Evolutionary conservation across 1,140 invertebrate species (phyloP), one percentile per base, ranked within the genome.

Genomic region (Pogonomyrmex barbatus): DNA sequence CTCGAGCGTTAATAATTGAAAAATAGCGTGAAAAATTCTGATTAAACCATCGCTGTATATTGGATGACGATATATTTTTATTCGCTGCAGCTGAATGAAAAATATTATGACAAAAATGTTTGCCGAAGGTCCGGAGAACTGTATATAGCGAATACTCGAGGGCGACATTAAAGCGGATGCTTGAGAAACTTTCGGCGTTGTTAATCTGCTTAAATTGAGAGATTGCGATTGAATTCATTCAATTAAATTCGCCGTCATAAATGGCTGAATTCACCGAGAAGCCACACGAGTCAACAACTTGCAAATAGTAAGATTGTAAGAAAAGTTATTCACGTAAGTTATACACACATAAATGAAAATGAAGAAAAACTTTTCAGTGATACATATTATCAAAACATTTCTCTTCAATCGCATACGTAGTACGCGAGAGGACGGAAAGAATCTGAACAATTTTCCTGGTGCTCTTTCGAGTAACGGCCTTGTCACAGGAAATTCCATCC

Each of bases 161-260:
- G 45, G 14, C 2, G 77, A 4, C 33, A 30, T 24, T 50, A 12
- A 60, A 73, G 54, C 79, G 42, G 54, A 71, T 58, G 67, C 67
- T 73, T 42, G 65, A 71, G 78, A 45, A 83, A 75, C 67, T 82
- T 82, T 36, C 56, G 30, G 50, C 50, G 17, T 60, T 47, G 67
- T 71, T 82, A 60, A 67, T 75, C 36, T 39, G 79, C 68, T 30
- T 83, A 73, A 83, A 83, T 83, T 73, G 68, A 71, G 68, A 71
- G 30, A 75, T 54, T 39, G 68, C 30, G 68, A 62, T 83, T 83
- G 54, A 73, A 56, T 83, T 83, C n/a, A 83, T 56, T 83, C 54
- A 60, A 75, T 73, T 75, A 75, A 83, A 62, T 75, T 82, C 54
- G 30, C 42, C 30, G 45, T 47, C 68, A 39, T 83, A 83, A 81